A percentile compares a stretch with the other conserved stretches of the same genome.
phyloP scores from a whole-genome alignment of 2,888 invertebrate genomes.

The Cataglyphis albicans region DNA sequence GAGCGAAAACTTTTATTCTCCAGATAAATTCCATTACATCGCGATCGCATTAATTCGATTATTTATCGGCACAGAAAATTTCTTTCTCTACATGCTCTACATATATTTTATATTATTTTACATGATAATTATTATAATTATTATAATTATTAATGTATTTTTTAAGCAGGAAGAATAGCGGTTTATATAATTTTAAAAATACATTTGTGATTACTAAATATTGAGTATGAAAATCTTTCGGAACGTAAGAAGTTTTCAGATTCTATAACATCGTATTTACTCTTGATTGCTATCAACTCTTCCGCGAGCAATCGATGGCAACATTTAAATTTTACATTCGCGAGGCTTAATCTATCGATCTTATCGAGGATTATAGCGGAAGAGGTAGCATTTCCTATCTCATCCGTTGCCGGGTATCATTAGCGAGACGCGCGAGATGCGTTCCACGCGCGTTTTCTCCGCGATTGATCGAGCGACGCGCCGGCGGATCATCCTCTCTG shows the following conservation, averaged over 20 bases:
- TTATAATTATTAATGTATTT: background rate
- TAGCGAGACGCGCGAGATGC: slow-evolving; percentile 21
- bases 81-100: background rate
- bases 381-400: slow-evolving; percentile 35
- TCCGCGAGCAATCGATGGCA: slow-evolving; percentile 5
- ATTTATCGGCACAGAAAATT: slow-evolving; percentile 14
- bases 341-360: slow-evolving; percentile 37
- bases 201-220: background rate
- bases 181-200: background rate
- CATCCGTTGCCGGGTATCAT: slow-evolving; percentile 26
- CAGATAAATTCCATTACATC: background rate
- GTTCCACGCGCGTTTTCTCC: slow-evolving; percentile 34
- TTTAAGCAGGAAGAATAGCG: background rate
- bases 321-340: slow-evolving; percentile 49
- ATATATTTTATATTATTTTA: background rate
- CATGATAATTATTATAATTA: background rate
- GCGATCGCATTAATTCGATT: slow-evolving; percentile 28
- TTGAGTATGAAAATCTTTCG: background rate
- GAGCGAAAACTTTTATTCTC: background rate
- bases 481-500: slow-evolving; percentile 17
- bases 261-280: background rate
- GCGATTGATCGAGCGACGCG: slow-evolving; percentile 17
- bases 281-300: background rate
- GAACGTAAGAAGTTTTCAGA: background rate
- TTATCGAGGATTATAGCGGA: slow-evolving; percentile 33